Evolutionary conservation across 2,113 vertebrate genomes (phyloP).

Genomic region (Cricetomys ansorgei): DNA sequence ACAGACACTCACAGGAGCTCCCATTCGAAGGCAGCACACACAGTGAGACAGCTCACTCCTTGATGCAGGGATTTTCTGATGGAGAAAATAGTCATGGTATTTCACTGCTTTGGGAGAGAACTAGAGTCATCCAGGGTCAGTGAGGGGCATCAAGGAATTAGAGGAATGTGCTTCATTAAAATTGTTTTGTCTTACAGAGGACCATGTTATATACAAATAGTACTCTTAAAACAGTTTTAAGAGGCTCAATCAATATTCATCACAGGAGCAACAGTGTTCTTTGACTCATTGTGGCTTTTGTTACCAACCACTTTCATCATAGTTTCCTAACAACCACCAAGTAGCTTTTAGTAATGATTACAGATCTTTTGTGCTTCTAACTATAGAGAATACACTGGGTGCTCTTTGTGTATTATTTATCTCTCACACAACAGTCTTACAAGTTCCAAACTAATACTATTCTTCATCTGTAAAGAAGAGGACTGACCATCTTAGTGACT

Average conservation of each 20-base stretch:
- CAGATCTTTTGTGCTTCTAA: slow-evolving; percentile 1
- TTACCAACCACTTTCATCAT: neutral
- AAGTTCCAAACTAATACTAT: slow-evolving; percentile 7
- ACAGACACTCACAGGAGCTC: neutral
- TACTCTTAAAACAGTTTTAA: neutral
- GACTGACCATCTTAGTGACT: neutral
- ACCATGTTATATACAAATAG: neutral
- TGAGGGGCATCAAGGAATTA: slow-evolving; percentile 23
- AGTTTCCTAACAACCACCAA: neutral
- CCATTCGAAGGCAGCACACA: slow-evolving; percentile 18
- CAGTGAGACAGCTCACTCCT: slow-evolving; percentile 8
- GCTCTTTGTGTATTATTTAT: neutral
- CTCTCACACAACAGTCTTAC: neutral
- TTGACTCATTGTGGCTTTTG: neutral
- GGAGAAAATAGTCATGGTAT: slow-evolving; percentile 46
- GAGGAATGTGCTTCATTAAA: neutral
- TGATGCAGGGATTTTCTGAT: neutral
- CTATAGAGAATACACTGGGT: neutral
- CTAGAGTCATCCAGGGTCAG: slow-evolving; percentile 1
- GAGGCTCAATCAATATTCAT: slow-evolving; percentile 6
- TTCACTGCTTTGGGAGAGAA: neutral
- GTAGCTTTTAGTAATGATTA: slow-evolving; percentile 9
- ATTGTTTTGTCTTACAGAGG: slow-evolving; percentile 38
- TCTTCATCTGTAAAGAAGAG: slow-evolving; percentile 1
- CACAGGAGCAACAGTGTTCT: neutral